Conservation (phyloP, 2,888 invertebrate genomes). For the Aspidiotus destructor region DNA sequence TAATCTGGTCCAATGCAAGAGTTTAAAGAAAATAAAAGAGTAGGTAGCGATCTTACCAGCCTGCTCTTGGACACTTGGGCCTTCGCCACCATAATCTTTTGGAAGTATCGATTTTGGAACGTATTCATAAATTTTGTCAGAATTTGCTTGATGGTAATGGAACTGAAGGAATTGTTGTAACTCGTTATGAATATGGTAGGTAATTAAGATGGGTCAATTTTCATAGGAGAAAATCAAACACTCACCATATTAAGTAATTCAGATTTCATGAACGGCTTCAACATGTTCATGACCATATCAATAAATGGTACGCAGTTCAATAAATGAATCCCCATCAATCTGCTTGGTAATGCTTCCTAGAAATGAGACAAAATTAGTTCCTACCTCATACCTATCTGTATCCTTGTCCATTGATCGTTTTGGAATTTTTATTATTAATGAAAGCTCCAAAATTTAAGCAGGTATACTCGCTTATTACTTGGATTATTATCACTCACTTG, state of each 20-base stretch:
- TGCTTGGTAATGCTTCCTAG: constrained; percentile 35
- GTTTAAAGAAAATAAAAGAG: too few relatives aligned
- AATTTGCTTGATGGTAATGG: constrained; percentile 24
- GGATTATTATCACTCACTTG: constrained; percentile 26
- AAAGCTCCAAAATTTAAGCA: not conserved
- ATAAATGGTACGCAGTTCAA: constrained; percentile 34
- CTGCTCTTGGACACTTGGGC: constrained; percentile 33
- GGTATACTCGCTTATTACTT: not conserved
- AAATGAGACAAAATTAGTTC: not conserved
- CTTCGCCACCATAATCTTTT: constrained; percentile 31
- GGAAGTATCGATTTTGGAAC: constrained; percentile 34
- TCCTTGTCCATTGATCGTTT: not conserved
- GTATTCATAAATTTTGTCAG: constrained; percentile 30
- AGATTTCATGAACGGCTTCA: constrained; percentile 36
- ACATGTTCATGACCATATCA: constrained; percentile 34
- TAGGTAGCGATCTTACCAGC: constrained; percentile 10
- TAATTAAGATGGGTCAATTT: too few relatives aligned
- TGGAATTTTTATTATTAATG: not conserved
- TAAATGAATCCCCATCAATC: constrained; percentile 35
- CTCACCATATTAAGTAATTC: constrained; percentile 35
- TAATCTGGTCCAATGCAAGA: not conserved
- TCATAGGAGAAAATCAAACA: not conserved
- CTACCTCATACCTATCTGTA: too few relatives aligned
- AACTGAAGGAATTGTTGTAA: not conserved
- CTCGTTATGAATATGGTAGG: not conserved